These are phyloP conservation scores for Diprion similis DNA, from an alignment of 1,140 invertebrate species.

Conservation along the genomic window DNA sequence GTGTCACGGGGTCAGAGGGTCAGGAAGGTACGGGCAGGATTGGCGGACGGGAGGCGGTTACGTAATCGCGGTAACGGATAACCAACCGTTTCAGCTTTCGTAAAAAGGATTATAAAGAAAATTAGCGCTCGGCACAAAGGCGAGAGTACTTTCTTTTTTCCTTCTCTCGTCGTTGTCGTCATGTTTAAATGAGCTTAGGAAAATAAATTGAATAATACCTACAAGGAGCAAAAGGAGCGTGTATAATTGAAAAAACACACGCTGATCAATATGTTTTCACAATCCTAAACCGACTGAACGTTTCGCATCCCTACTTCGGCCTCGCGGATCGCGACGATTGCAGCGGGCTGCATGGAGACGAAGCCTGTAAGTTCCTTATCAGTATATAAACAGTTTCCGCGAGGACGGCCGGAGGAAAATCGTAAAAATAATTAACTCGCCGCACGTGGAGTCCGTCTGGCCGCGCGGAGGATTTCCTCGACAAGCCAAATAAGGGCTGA, in stretches of 20 bases:
- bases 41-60: neutral
- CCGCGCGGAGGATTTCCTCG: neutral
- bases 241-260: no score
- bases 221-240: no score
- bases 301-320: neutral
- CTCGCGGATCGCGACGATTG: neutral
- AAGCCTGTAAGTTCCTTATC: neutral
- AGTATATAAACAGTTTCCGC: neutral
- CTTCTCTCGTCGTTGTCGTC: no score
- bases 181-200: no score
- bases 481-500: neutral
- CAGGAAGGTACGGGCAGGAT: neutral
- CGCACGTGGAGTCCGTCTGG: neutral
- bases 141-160: no score
- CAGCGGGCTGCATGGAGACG: neutral
- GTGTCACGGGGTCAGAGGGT: neutral
- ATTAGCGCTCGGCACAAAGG: no score
- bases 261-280: no score
- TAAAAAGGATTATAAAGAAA: no score
- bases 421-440: neutral
- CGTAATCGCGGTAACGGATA: neutral
- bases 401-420: neutral
- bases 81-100: neutral
- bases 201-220: no score
- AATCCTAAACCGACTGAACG: no score